Conservation (phyloP, 1,140 invertebrate species). For the Homarus americanus region DNA sequence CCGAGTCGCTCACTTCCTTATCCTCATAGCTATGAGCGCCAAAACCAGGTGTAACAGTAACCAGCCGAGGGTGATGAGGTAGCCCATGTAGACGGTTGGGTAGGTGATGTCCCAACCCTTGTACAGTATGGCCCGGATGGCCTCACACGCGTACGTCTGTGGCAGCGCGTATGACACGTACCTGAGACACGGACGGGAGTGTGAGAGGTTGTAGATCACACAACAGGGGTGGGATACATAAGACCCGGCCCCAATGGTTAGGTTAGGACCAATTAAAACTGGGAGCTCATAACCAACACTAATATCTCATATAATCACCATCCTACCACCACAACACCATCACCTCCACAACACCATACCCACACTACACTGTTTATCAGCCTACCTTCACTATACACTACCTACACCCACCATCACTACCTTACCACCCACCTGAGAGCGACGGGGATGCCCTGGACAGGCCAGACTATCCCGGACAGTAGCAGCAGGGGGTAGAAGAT, state of each 20-base stretch:
- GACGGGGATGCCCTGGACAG: conserved; percentile 94
- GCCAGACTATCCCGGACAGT: conserved; percentile 92
- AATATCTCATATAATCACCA: too few species aligned
- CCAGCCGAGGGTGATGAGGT: conserved; percentile 92
- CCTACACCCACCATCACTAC: too few species aligned
- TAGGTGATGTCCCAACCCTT: conserved; percentile 91
- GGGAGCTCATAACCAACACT: too few species aligned
- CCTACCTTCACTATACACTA: too few species aligned
- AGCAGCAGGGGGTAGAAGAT: conserved; percentile 95
- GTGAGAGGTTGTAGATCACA: too few species aligned
- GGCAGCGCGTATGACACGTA: conserved; percentile 92
- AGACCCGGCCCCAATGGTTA: too few species aligned
- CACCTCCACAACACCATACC: too few species aligned
- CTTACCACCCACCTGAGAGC: conserved; percentile 80
- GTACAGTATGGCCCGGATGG: conserved; percentile 91
- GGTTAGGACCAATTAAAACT: too few species aligned
- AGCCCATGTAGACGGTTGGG: conserved; percentile 92
- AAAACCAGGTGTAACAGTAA: conserved; percentile 88
- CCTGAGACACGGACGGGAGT: conserved; percentile 76
- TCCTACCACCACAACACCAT: too few species aligned
- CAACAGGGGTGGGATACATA: too few species aligned
- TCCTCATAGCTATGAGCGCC: conserved; percentile 52
- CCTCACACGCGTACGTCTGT: conserved; percentile 93
- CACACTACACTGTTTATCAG: too few species aligned
- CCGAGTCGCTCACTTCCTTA: conserved; percentile 52